phyloP scores from a whole-genome alignment of 2,888 invertebrate genomes.

The Diplolepis rosae region DNA sequence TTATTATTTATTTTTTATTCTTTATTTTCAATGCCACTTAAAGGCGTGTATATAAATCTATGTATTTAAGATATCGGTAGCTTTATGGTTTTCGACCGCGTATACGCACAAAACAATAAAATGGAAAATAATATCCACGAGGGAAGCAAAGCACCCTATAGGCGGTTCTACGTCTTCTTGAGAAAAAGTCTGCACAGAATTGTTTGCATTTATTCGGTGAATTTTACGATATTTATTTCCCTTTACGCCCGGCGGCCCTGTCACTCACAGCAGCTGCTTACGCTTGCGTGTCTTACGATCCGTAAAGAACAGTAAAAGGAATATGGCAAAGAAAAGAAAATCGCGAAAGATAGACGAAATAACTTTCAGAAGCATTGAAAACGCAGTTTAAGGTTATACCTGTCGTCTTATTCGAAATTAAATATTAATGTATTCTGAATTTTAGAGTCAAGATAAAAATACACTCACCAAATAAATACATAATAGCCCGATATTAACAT shows the following conservation, averaged over 20 bases:
- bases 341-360: not conserved
- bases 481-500: too few species aligned
- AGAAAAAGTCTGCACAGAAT: conserved; percentile 60
- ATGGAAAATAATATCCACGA: conserved; percentile 65
- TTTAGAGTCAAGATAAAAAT: too few species aligned
- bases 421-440: too few species aligned
- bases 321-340: not conserved
- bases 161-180: conserved; percentile 35
- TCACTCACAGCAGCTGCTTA: conserved; percentile 48
- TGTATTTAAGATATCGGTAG: not conserved
- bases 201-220: conserved; percentile 69
- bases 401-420: too few species aligned
- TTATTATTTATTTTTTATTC: too few species aligned
- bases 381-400: too few species aligned
- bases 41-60: too few species aligned
- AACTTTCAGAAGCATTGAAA: conserved; percentile 22
- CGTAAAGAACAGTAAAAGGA: conserved; percentile 31
- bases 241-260: conserved; percentile 43
- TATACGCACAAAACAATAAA: conserved; percentile 61
- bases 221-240: conserved; percentile 70
- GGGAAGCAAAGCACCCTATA: conserved; percentile 25
- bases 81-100: conserved; percentile 9
- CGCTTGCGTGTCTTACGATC: conserved; percentile 45
- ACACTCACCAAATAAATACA: too few species aligned
- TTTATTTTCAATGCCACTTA: not conserved